A percentile compares a stretch with the other conserved stretches of the same genome.
phyloP scores from a whole-genome alignment of 2,113 vertebrate genomes.

The Takifugu flavidus region DNA sequence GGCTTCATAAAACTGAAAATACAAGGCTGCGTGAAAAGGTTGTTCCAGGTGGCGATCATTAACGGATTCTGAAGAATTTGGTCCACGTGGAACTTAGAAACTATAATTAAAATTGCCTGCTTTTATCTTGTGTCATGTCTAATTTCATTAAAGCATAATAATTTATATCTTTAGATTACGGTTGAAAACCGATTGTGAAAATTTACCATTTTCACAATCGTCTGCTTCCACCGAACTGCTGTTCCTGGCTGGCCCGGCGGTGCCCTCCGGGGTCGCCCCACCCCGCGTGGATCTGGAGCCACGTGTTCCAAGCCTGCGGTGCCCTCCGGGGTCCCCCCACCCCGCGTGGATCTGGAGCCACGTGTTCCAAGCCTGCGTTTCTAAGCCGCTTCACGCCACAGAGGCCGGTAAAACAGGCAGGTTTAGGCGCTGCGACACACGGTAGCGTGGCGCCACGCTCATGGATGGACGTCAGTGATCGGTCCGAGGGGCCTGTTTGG shows the following conservation, averaged over 20 bases:
- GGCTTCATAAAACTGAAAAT: slow-evolving; percentile 38
- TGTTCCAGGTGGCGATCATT: not conserved
- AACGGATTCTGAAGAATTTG: not conserved
- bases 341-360: slow-evolving; percentile 7
- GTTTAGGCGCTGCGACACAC: slow-evolving; percentile 68
- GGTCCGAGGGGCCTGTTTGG: no score
- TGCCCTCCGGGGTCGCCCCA: slow-evolving; percentile 15
- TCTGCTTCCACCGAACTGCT: no score
- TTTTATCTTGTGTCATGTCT: slow-evolving; percentile 11
- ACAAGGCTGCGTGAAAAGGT: slow-evolving; percentile 26
- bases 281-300: slow-evolving; percentile 8
- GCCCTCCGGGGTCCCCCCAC: slow-evolving; percentile 16
- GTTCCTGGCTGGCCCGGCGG: slow-evolving; percentile 29
- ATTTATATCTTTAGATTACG: slow-evolving; percentile 23
- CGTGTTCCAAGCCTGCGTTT: slow-evolving; percentile 59
- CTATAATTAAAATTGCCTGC: slow-evolving; percentile 9
- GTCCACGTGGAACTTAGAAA: not conserved
- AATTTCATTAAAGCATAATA: slow-evolving; percentile 26
- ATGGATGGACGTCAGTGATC: slow-evolving; percentile 11
- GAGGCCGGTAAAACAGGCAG: slow-evolving; percentile 60
- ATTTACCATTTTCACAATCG: no score
- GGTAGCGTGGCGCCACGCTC: slow-evolving; percentile 37
- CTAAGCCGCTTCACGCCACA: slow-evolving; percentile 67
- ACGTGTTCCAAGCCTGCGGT: slow-evolving; percentile 50
- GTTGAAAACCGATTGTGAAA: not conserved